Evolutionary conservation across 2,797 vertebrate species (phyloP), one percentile per base, ranked within the genome.

Genomic region (Propithecus perrieri): DNA sequence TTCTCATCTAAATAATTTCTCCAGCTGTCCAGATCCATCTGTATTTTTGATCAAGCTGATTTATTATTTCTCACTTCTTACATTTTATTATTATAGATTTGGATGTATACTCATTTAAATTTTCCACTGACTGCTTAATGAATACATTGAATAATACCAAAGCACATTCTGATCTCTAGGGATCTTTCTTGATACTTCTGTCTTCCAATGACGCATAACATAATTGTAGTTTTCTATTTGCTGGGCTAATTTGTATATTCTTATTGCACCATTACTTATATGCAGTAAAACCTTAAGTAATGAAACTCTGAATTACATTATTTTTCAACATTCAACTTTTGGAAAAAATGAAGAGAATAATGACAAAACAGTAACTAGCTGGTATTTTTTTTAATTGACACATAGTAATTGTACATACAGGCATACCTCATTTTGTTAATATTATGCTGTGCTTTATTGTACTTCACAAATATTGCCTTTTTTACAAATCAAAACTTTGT

Each of bases 31-130:
- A 90, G 30, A 94, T 93, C 48, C 67, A 96, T 96, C 67, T 88
- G 67, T 95, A 96, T 71, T 96, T 97, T 97, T 92, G 71, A 98
- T 97, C 85, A 89, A 97, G 80, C 50, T 94, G 76, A 97, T 97
- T 93, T 98, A 91, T 96, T 95, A 85, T 94, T 57, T 85, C 57
- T 96, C 33, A 59, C 26, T 95, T 92, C 83, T 91, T 94, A 67
- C 81, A 96, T 91, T 93, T 94, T 75, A 94, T 93, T 97, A 93
- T 93, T 96, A 90, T 24, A 90, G 61, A 93, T 92, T 96, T 88
- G 61, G 38, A 86, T 92, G 24, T 79, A 6, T 7, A 78, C 74
- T 89, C 13, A 0, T 96, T 98, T 97, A 81, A 50, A 93, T 96
- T 91, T 97, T 93, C 67, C 65, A 81, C 71, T 79, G 84, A 85